Conservation (phyloP, 2,797 vertebrate species). For the Spondyliosoma cantharus region DNA sequence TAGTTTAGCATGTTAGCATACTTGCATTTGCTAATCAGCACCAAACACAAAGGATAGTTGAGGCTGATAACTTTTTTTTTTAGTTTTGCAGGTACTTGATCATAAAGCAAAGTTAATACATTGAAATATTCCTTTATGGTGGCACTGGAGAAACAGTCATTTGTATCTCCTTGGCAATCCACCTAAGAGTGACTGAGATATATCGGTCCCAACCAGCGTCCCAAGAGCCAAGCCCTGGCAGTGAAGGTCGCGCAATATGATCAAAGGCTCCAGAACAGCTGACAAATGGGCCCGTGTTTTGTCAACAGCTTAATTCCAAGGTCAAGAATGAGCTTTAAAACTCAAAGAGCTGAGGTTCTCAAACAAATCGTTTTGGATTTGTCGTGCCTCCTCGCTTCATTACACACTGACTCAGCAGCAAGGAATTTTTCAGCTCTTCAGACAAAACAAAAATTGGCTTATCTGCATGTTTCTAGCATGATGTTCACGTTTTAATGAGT, state of each 20-base stretch:
- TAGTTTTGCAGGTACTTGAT: not conserved
- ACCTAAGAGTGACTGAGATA: not conserved
- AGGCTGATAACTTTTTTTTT: not conserved
- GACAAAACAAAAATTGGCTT: not conserved
- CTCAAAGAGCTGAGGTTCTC: not conserved
- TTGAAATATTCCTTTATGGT: not conserved
- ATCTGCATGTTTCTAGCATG: not conserved
- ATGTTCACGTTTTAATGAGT: constrained; percentile 4
- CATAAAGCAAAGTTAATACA: not conserved
- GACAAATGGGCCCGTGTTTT: not conserved
- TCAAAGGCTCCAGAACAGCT: not conserved
- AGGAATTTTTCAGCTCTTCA: constrained; percentile 12
- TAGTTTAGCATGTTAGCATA: too few species aligned
- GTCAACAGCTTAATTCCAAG: constrained; percentile 1
- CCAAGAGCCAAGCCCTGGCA: not conserved
- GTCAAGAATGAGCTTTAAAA: not conserved
- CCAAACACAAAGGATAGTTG: not conserved
- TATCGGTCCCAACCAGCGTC: constrained; percentile 1
- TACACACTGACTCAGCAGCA: constrained; percentile 9
- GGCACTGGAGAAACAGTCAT: too few species aligned
- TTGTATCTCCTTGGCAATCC: not conserved
- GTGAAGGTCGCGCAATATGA: constrained; percentile 3
- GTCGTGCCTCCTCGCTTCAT: not conserved
- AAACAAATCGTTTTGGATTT: not conserved
- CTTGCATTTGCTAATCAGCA: not conserved